Conservation (phyloP, 2,113 vertebrate genomes). For the Paradoxurus hermaphroditus region DNA sequence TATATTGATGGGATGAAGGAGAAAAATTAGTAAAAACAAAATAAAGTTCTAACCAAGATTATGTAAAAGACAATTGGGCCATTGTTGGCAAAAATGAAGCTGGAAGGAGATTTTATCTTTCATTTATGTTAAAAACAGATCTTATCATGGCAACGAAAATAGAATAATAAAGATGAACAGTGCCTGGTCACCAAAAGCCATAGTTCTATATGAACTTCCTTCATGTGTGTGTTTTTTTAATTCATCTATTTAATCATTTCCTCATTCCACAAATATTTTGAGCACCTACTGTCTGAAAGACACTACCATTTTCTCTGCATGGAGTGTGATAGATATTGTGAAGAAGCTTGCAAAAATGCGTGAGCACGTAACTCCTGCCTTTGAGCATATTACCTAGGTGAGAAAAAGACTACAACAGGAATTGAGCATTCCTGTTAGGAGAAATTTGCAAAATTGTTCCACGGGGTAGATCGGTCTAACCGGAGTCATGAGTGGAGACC, state of each 20-base stretch:
- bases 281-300: background rate
- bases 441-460: background rate
- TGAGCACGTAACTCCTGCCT: background rate
- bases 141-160: background rate
- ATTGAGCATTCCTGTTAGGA: background rate
- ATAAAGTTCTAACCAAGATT: background rate
- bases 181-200: background rate
- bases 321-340: background rate
- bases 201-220: background rate
- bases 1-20: too few relatives aligned
- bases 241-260: background rate
- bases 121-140: background rate
- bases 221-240: background rate
- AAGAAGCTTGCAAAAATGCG: background rate
- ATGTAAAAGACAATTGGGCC: background rate
- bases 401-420: background rate
- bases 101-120: background rate
- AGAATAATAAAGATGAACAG: background rate
- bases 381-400: background rate
- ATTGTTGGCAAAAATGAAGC: background rate
- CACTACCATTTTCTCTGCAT: background rate
- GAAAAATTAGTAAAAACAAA: background rate
- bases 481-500: background rate
- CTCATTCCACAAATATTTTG: background rate
- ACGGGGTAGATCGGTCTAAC: accelerated